Conservation (phyloP, 2,113 vertebrate species). For the Eulemur rufifrons region DNA sequence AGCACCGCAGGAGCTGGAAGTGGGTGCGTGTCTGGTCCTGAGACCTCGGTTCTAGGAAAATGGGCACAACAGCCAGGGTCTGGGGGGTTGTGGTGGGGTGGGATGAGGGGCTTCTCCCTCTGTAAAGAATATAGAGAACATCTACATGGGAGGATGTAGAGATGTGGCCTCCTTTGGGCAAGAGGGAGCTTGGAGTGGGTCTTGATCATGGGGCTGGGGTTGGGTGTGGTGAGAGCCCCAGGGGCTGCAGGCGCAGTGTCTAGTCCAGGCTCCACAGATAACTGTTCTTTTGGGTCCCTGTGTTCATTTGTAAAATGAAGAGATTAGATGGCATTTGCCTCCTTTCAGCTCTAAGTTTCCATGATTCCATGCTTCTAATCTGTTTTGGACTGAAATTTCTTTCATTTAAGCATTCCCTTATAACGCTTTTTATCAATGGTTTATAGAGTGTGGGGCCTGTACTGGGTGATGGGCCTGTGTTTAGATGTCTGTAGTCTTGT, state of each 20-base stretch:
- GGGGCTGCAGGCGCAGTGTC: background rate
- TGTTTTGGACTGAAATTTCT: background rate
- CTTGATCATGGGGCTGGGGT: background rate
- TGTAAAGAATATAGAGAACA: background rate
- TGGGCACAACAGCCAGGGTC: background rate
- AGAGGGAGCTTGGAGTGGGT: background rate
- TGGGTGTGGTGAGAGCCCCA: slow-evolving; percentile 18
- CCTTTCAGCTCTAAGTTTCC: background rate
- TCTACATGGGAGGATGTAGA: background rate
- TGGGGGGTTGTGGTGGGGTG: background rate
- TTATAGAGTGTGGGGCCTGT: background rate
- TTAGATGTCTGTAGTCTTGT: background rate
- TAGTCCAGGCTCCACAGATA: background rate
- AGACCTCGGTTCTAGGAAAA: background rate
- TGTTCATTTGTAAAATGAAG: background rate
- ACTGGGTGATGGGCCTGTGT: background rate
- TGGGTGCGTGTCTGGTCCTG: background rate
- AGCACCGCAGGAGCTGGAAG: background rate
- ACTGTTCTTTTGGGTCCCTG: background rate
- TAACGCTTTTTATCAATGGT: background rate
- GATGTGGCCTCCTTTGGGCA: background rate
- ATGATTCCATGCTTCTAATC: background rate
- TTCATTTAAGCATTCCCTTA: background rate
- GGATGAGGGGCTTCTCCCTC: background rate
- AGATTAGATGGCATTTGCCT: background rate